phyloP scores from a whole-genome alignment of 1,140 invertebrate genomes.

The Mylabris phalerata region DNA sequence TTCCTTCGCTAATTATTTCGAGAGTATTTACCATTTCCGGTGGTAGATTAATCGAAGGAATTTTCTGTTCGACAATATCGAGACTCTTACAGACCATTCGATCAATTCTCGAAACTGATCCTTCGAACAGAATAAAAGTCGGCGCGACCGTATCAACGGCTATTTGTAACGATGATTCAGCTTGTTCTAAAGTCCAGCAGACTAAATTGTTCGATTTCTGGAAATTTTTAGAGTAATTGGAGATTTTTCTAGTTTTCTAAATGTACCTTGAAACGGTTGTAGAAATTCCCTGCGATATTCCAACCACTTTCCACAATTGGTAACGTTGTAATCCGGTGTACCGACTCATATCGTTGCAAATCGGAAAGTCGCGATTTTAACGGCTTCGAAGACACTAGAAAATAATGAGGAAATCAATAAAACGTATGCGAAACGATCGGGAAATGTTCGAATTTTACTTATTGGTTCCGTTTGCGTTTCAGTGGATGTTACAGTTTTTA shows the following conservation, averaged over 20 bases:
- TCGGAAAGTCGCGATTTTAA: slow-evolving; percentile 29
- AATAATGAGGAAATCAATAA: neutral
- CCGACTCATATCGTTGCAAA: slow-evolving; percentile 54
- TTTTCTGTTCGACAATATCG: slow-evolving; percentile 66
- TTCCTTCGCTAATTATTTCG: neutral
- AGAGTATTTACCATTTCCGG: slow-evolving; percentile 61
- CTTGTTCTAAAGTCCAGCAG: slow-evolving; percentile 64
- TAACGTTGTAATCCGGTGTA: slow-evolving; percentile 58
- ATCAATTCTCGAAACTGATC: slow-evolving; percentile 64
- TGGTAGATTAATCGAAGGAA: slow-evolving; percentile 68
- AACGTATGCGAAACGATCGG: neutral
- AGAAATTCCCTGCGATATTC: slow-evolving; percentile 59
- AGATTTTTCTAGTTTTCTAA: slow-evolving; percentile 18
- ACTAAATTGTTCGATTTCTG: slow-evolving; percentile 62
- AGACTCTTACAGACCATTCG: slow-evolving; percentile 67
- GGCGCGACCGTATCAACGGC: slow-evolving; percentile 62
- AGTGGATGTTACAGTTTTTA: neutral
- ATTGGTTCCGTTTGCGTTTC: neutral
- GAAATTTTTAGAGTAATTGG: slow-evolving; percentile 15
- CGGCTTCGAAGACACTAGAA: slow-evolving; percentile 5
- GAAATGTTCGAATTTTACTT: neutral
- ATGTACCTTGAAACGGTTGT: slow-evolving; percentile 60
- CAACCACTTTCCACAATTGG: slow-evolving; percentile 66
- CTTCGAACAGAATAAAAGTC: slow-evolving; percentile 58
- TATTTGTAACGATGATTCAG: slow-evolving; percentile 59